Percentiles rank a stretch among this genome's conserved stretches.
Evolutionary conservation across 1,140 invertebrate genomes (phyloP).

Genomic region (Zaprionus ornatus): DNA sequence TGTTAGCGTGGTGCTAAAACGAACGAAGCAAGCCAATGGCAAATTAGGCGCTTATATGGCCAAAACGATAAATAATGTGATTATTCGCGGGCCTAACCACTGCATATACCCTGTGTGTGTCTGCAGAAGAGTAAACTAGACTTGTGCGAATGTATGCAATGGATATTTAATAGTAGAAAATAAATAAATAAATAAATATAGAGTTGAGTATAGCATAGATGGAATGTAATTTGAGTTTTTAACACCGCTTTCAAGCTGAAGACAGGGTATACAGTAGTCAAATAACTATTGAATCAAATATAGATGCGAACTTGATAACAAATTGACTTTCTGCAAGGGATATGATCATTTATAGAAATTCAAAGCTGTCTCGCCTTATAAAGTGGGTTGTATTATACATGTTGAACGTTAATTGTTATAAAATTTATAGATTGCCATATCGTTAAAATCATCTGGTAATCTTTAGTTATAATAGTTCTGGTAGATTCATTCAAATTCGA

Average conservation of each 20-base stretch:
- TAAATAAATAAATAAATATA: too few relatives aligned
- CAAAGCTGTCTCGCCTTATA: neutral
- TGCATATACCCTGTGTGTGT: neutral
- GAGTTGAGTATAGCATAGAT: too few relatives aligned
- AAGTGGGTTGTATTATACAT: neutral
- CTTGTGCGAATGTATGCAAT: neutral
- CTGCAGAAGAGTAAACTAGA: neutral
- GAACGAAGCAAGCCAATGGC: conserved; percentile 14
- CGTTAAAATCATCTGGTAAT: neutral
- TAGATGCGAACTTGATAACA: neutral
- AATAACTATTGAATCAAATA: neutral
- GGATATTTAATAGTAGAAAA: too few relatives aligned
- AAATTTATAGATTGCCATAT: neutral
- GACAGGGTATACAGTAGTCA: neutral
- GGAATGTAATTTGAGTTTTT: neutral
- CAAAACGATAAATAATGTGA: conserved; percentile 24
- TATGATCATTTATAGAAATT: neutral
- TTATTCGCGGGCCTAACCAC: neutral
- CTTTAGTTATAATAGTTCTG: too few relatives aligned
- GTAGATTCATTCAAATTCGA: too few relatives aligned
- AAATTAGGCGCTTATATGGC: conserved; percentile 26
- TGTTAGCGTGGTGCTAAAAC: conserved; percentile 8
- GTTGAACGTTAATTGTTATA: neutral
- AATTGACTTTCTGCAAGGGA: neutral
- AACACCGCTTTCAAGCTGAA: neutral